A percentile compares a stretch with the other conserved stretches of the same genome.
These are phyloP conservation scores for Cremastinae sp. DNA, from an alignment of 2,888 invertebrate species.

Conservation along the genomic window DNA sequence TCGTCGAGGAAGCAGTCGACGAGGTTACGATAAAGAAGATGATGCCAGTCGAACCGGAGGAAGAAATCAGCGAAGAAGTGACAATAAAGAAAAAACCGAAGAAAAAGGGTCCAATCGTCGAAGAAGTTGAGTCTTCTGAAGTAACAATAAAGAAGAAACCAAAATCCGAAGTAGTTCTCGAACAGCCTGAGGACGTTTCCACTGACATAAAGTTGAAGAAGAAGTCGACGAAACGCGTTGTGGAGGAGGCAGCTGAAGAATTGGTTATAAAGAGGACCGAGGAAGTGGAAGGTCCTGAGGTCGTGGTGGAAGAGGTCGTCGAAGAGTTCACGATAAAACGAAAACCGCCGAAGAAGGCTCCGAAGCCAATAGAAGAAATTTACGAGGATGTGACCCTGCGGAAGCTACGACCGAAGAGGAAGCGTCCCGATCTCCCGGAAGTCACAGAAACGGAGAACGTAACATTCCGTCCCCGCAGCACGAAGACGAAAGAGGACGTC, in stretches of 20 bases:
- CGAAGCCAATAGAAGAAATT: slow-evolving; percentile 83
- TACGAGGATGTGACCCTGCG: slow-evolving; percentile 88
- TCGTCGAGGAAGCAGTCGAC: slow-evolving; percentile 78
- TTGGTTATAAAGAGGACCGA: slow-evolving; percentile 69
- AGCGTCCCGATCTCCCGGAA: slow-evolving; percentile 87
- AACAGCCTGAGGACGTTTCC: slow-evolving; percentile 71
- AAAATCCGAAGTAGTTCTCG: slow-evolving; percentile 67
- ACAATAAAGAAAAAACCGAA: slow-evolving; percentile 61
- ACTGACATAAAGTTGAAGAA: slow-evolving; percentile 82
- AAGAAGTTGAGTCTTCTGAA: slow-evolving; percentile 69
- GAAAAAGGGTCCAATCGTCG: slow-evolving; percentile 63
- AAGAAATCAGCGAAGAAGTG: slow-evolving; percentile 58
- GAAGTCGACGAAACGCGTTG: slow-evolving; percentile 66
- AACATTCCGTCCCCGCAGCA: slow-evolving; percentile 88
- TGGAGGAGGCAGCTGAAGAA: slow-evolving; percentile 72
- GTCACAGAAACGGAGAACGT: slow-evolving; percentile 89
- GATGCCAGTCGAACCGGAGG: slow-evolving; percentile 69
- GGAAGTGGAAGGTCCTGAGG: slow-evolving; percentile 65
- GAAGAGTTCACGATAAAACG: slow-evolving; percentile 83
- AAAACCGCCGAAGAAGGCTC: slow-evolving; percentile 80
- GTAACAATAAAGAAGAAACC: slow-evolving; percentile 71
- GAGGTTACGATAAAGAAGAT: slow-evolving; percentile 78
- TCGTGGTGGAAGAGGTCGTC: slow-evolving; percentile 72
- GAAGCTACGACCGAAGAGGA: slow-evolving; percentile 86
- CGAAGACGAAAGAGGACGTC: slow-evolving; percentile 91